Base-by-base conservation (phyloP, 2,888 invertebrate genomes). In the Zeuzera pyrina region DNA sequence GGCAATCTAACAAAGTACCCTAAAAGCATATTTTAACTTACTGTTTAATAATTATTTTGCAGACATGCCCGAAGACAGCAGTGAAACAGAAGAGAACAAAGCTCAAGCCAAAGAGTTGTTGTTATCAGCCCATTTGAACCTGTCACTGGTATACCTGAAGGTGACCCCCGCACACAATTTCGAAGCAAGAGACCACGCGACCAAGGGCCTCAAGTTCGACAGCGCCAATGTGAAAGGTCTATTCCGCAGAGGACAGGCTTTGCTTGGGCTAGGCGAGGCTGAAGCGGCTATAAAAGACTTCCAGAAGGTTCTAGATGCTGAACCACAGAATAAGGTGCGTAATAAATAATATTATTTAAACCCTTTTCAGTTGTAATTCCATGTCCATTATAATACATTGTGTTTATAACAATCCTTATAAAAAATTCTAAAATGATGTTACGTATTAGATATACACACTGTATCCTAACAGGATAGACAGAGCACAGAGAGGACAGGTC, bases 211-310 rank as follows among this genome's bases (percentile, higher is more conserved):
- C 3, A 87, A 87, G 33, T 48, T 92, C 1, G 92, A 94, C 52
- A 68, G 88, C 0, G 84, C 85, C 13, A 97, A 92, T 64, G 91
- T 94, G 7, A 99, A 99, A 71, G 98, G 93, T 0, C 77, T 93
- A 15, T 99, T 95, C 71, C 86, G 98, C 47, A 84, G 93, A 45
- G 97, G 95, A 0, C 91, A 92, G 79, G 95, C 96, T 0, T 73
- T 88, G 43, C 62, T 94, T 30, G 88, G 86, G 1, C 65, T 93
- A 4, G 90, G 90, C 15, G 95, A 97, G 36, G 90, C 91, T 0
- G 89, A 93, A 30, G 67, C 85, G 7, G 98, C 98, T 0, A 69
- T 90, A 22, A 64, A 81, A 16, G 93, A 95, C 63, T 98, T 97
- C 68, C 81, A 91, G 49, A 83, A 84, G 31, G 91, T 96, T 1